Evolutionary conservation across 2,888 invertebrate genomes (phyloP).

Genomic region (Lepidochrysops patricia): DNA sequence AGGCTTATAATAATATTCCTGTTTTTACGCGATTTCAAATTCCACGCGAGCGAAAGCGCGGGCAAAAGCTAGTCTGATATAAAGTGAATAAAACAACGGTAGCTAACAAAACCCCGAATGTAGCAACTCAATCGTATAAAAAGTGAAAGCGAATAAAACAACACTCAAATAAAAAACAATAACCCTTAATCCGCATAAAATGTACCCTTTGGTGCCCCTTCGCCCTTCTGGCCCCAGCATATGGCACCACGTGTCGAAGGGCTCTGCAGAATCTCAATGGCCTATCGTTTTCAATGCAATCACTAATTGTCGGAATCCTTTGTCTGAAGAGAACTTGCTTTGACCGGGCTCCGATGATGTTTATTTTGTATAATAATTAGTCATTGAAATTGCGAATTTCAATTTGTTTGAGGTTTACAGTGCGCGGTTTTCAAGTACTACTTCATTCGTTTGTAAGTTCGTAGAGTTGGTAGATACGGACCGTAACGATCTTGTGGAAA

Average conservation of each 20-base stretch:
- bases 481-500: no score
- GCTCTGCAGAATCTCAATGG: conserved; percentile 61
- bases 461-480: no score
- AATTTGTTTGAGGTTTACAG: neutral
- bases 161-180: conserved; percentile 15
- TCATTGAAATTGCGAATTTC: neutral
- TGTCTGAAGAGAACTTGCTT: conserved; percentile 57
- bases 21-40: no score
- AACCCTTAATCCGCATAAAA: conserved; percentile 15
- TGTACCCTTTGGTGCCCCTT: conserved; percentile 28
- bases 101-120: neutral
- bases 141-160: conserved; percentile 10
- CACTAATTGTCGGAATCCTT: conserved; percentile 58
- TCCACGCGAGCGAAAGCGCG: no score
- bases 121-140: neutral
- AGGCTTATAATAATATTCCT: no score
- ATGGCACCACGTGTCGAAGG: conserved; percentile 63
- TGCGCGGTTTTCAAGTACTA: neutral
- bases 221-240: conserved; percentile 32
- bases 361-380: conserved; percentile 33
- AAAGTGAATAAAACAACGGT: neutral
- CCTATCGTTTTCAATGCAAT: conserved; percentile 69
- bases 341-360: conserved; percentile 63
- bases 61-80: no score
- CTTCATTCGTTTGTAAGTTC: neutral